These are phyloP conservation scores for Myrmecobius fasciatus DNA, from an alignment of 2,113 vertebrate species.

Conservation along the genomic window DNA sequence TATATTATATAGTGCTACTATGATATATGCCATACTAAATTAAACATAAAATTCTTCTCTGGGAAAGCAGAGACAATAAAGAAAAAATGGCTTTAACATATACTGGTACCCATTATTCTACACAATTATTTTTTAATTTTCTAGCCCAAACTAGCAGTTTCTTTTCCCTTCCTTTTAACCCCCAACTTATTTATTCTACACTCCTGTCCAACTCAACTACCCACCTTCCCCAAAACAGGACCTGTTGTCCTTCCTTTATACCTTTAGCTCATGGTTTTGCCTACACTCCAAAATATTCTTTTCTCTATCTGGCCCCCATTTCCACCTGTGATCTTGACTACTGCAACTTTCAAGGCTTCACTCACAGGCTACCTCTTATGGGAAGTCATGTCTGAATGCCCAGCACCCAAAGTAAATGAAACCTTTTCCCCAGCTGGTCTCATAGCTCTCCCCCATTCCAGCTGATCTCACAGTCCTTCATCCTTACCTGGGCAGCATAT, in stretches of 20 bases:
- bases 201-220: not conserved
- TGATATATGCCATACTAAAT: too few relatives aligned
- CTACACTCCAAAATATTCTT: not conserved
- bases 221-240: not conserved
- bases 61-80: not conserved
- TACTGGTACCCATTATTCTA: not conserved
- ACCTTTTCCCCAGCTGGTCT: not conserved
- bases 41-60: not conserved
- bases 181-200: not conserved
- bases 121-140: not conserved
- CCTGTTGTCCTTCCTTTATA: not conserved
- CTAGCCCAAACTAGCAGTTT: not conserved
- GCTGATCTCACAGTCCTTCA: not conserved
- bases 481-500: slow-evolving; percentile 94
- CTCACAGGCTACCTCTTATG: not conserved
- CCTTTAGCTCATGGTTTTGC: not conserved
- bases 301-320: too few relatives aligned
- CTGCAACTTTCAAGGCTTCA: not conserved
- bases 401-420: too few relatives aligned
- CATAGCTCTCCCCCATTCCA: too few relatives aligned
- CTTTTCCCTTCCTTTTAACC: not conserved
- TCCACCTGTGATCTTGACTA: not conserved
- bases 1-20: too few relatives aligned
- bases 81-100: not conserved
- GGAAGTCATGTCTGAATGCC: too few relatives aligned